phyloP scores from a whole-genome alignment of 2,113 vertebrate genomes.

The Ursus arctos region DNA sequence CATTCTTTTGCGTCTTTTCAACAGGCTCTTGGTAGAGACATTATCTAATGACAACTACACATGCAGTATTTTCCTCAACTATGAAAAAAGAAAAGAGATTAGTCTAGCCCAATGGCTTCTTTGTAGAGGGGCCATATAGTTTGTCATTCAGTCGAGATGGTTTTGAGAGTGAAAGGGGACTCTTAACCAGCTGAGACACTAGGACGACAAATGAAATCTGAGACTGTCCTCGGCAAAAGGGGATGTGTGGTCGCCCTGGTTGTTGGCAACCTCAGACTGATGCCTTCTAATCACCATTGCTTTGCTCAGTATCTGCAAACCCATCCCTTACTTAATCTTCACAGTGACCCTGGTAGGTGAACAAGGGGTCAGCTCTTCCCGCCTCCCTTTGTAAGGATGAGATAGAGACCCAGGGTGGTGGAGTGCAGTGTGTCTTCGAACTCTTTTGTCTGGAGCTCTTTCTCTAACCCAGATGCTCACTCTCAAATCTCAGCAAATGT shows the following conservation, averaged over 20 bases:
- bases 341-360: not conserved
- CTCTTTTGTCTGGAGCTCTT: not conserved
- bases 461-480: constrained; percentile 36
- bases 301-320: not conserved
- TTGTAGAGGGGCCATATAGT: not conserved
- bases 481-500: constrained; percentile 46
- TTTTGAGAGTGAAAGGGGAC: not conserved
- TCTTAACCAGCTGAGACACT: not conserved
- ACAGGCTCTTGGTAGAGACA: not conserved
- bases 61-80: not conserved
- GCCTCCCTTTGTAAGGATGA: not conserved
- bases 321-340: not conserved
- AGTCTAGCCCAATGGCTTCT: not conserved
- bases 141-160: not conserved
- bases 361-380: not conserved
- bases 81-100: not conserved
- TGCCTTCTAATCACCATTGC: not conserved
- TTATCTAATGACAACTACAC: not conserved
- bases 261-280: not conserved
- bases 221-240: not conserved
- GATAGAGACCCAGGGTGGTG: not conserved
- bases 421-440: not conserved
- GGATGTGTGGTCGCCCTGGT: no score
- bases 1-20: not conserved
- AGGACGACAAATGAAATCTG: not conserved